phyloP scores from a whole-genome alignment of 2,888 invertebrate genomes.

The Callyntrura guangdongensis region DNA sequence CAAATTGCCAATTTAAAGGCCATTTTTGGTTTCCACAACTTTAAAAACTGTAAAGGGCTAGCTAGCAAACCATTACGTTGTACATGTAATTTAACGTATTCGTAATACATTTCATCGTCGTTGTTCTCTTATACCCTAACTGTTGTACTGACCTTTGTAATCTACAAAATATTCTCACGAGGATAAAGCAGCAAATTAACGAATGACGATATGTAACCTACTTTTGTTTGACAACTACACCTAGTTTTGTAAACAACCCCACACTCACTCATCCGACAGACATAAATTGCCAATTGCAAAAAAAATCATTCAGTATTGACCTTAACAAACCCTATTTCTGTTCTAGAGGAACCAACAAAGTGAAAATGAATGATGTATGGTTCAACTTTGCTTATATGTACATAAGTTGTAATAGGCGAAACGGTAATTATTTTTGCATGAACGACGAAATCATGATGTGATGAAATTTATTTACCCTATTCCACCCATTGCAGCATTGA shows the following conservation, averaged over 20 bases:
- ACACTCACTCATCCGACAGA: neutral
- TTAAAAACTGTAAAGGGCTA: too few relatives aligned
- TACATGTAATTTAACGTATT: too few relatives aligned
- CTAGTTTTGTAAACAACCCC: neutral
- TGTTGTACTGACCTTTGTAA: neutral
- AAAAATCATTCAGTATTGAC: neutral
- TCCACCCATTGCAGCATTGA: neutral
- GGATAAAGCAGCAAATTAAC: neutral
- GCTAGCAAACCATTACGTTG: too few relatives aligned
- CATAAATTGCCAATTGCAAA: neutral
- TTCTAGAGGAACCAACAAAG: constrained; percentile 16
- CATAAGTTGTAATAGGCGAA: constrained; percentile 32
- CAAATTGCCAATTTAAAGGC: too few relatives aligned
- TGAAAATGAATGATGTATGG: constrained; percentile 54
- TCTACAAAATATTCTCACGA: neutral
- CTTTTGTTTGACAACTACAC: neutral
- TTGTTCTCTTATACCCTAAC: too few relatives aligned
- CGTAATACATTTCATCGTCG: too few relatives aligned
- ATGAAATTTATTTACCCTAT: constrained; percentile 34
- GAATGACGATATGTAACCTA: neutral
- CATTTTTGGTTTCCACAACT: too few relatives aligned
- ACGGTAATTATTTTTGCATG: constrained; percentile 35
- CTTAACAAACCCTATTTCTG: constrained; percentile 16
- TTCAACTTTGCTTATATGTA: constrained; percentile 48
- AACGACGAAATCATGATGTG: constrained; percentile 10